Conservation (phyloP, 2,888 invertebrate genomes). For the Lasioglossum vierecki region DNA sequence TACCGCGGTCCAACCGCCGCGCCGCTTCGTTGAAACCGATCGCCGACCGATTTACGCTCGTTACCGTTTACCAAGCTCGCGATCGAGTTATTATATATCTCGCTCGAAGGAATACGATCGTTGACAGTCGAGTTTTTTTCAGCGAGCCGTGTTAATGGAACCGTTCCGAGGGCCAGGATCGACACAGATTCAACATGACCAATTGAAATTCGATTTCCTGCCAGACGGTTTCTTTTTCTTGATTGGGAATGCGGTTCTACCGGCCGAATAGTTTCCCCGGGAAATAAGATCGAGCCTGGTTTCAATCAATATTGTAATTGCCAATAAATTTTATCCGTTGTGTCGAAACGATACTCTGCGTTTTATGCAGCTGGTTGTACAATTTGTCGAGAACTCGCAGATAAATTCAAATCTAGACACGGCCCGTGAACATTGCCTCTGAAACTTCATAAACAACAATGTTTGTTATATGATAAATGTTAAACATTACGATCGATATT, state of each 20-base stretch:
- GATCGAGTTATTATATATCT: background rate
- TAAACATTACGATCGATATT: no score
- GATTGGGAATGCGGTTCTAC: constrained; percentile 4
- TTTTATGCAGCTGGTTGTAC: background rate
- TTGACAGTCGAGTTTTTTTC: background rate
- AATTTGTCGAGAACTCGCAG: background rate
- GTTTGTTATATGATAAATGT: background rate
- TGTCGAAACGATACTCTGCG: background rate
- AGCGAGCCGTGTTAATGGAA: background rate
- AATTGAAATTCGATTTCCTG: constrained; percentile 3
- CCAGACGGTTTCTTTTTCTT: background rate
- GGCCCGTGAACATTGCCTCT: background rate
- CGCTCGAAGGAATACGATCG: background rate
- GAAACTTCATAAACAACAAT: background rate
- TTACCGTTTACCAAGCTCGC: background rate
- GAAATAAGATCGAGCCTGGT: background rate
- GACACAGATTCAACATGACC: background rate
- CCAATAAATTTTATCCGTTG: background rate
- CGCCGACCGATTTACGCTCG: constrained; percentile 7
- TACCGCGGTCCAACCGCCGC: background rate
- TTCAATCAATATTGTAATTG: constrained; percentile 4
- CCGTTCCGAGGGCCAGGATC: background rate
- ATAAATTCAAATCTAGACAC: background rate
- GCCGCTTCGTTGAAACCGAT: background rate
- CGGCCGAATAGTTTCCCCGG: background rate